Base-by-base conservation (phyloP, 2,797 vertebrate species). In the Typhlichthys subterraneus region DNA sequence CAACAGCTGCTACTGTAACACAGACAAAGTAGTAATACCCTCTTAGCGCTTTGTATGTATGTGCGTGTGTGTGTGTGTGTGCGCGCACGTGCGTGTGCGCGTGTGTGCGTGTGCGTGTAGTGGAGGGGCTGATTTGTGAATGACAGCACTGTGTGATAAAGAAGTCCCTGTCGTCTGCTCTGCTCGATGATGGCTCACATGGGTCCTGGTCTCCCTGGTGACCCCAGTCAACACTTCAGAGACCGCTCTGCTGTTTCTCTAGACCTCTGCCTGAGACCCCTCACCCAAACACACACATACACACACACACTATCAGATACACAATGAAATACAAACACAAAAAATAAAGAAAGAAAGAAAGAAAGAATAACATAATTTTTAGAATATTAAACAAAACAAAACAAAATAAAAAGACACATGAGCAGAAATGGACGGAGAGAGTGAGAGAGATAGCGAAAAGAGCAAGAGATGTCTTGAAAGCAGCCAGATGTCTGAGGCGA, bases 171-270 rank as follows among this genome's bases (percentile, higher is more conserved):
- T 65, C 60, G 72, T 68, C 71, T 58, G 76, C 76, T 84, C 72
- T 70, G 73, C 72, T 78, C 71, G 0, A 64, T 88, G 87, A 92
- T 89, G 90, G 85, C 84, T 85, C 85, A 86, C 85, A 91, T 87
- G 85, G 82, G 81, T 83, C 65, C 70, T 76, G 59, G 45, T 4
- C 67, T 84, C 85, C 80, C 72, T 74, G 73, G 66, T 83, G 77
- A 87, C 85, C 85, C 85, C 77, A 65, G 73, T 83, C 33, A 49
- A 83, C 83, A 83, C 83, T 88, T 83, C 69, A 75, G 78, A 75
- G 82, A 82, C 77, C 69, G 87, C 77, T 88, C 87, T 88, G 87
- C 85, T 85, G 86, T 88, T 89, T 87, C 88, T 65, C 65, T 73
- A 70, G 80, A 81, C 81, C 72, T 84, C 69, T 75, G 62, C 67